A percentile compares a stretch with the other conserved stretches of the same genome.
Evolutionary conservation across 2,113 vertebrate genomes (phyloP).

Genomic region (Petrocephalus microphthalmus): DNA sequence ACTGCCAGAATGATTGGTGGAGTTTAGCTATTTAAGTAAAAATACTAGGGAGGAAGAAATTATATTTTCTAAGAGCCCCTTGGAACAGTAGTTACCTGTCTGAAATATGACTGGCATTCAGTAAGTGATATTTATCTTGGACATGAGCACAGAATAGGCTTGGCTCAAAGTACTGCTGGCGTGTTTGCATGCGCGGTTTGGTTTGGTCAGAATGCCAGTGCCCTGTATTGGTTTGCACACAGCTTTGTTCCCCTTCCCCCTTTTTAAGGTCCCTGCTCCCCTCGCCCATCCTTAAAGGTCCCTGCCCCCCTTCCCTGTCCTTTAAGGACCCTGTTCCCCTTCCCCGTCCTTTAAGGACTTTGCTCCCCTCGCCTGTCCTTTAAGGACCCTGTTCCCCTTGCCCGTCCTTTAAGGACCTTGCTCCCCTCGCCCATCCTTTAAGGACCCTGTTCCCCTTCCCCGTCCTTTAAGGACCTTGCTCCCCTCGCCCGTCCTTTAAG

Average conservation of each 20-base stretch:
- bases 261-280: not conserved
- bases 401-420: no score
- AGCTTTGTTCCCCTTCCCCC: not conserved
- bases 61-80: not conserved
- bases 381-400: not conserved
- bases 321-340: not conserved
- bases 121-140: not conserved
- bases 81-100: not conserved
- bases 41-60: slow-evolving; percentile 28
- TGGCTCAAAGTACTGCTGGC: not conserved
- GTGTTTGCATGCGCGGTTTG: not conserved
- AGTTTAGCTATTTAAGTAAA: not conserved
- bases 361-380: not conserved
- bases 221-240: not conserved
- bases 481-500: no score
- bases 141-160: not conserved
- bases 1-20: not conserved
- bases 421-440: no score
- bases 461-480: no score
- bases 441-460: no score
- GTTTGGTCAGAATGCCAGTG: not conserved
- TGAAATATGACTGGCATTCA: slow-evolving; percentile 15
- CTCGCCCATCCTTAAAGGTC: not conserved
- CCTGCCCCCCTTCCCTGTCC: not conserved
- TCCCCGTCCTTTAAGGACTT: no score